phyloP scores from a whole-genome alignment of 2,888 invertebrate species.

The Hoplodrina ambigua region DNA sequence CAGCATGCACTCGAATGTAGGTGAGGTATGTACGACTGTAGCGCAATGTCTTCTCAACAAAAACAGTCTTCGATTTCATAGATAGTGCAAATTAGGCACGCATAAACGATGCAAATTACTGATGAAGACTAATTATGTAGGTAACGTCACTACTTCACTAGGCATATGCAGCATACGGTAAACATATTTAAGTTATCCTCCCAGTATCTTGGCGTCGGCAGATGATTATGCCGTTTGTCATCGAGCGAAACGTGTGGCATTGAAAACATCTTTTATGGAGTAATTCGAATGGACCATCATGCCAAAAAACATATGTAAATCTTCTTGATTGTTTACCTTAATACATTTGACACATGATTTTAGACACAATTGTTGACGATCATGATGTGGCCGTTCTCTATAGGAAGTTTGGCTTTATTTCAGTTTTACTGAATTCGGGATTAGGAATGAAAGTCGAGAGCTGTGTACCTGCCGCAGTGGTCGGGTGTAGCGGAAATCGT shows the following conservation, averaged over 20 bases:
- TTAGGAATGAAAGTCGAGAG: constrained; percentile 24
- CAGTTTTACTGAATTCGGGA: constrained; percentile 8
- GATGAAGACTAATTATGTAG: constrained; percentile 19
- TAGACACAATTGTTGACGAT: neutral
- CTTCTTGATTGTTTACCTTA: constrained; percentile 20
- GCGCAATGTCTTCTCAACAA: constrained; percentile 42
- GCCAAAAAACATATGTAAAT: constrained; percentile 36
- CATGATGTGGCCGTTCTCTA: constrained; percentile 3
- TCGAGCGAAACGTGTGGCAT: constrained; percentile 44
- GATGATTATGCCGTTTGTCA: constrained; percentile 37
- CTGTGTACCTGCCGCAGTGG: constrained; percentile 26
- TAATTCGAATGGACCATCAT: constrained; percentile 39
- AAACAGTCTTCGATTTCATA: constrained; percentile 28
- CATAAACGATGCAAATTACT: constrained; percentile 27
- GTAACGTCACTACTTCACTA: constrained; percentile 8
- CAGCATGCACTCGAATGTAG: constrained; percentile 69
- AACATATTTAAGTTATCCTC: constrained; percentile 20
- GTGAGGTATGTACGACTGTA: constrained; percentile 45
- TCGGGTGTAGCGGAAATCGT: constrained; percentile 33
- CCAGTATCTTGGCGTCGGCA: constrained; percentile 3
- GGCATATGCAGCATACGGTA: constrained; percentile 12
- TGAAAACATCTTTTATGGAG: constrained; percentile 40
- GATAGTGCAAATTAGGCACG: constrained; percentile 13
- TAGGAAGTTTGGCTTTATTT: constrained; percentile 1
- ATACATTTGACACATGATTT: constrained; percentile 2